Evolutionary conservation across 2,113 vertebrate species (phyloP).

Genomic region (Gallinago jamesoni): DNA sequence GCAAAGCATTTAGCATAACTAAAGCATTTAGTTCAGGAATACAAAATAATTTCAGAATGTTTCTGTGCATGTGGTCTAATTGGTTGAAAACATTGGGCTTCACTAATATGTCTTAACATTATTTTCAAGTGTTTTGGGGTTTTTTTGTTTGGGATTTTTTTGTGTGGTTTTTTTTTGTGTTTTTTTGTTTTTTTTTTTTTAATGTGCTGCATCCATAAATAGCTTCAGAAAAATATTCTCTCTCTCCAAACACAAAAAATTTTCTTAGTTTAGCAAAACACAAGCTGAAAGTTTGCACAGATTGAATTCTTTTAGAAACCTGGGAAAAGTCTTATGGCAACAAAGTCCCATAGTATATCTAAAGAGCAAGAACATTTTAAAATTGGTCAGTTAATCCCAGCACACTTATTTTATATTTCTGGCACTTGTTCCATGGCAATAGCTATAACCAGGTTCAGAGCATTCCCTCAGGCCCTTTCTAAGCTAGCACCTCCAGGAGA

Average conservation of each 20-base stretch:
- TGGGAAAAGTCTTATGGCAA: background rate
- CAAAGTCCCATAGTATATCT: background rate
- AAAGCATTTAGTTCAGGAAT: background rate
- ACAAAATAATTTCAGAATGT: background rate
- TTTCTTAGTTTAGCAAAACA: background rate
- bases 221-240: background rate
- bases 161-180: background rate
- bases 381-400: background rate
- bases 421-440: background rate
- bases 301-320: background rate
- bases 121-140: background rate
- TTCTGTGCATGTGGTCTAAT: background rate
- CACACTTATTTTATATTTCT: background rate
- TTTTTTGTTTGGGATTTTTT: background rate
- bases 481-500: background rate
- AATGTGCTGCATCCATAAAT: background rate
- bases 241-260: background rate
- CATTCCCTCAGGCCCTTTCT: background rate
- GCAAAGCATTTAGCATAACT: background rate
- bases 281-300: background rate
- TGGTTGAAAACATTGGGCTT: background rate
- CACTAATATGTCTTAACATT: background rate
- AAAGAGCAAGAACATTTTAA: background rate
- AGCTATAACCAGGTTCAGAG: background rate
- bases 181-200: background rate